Conservation (phyloP, 2,113 vertebrate genomes). For the Neolamprologus sp. region DNA sequence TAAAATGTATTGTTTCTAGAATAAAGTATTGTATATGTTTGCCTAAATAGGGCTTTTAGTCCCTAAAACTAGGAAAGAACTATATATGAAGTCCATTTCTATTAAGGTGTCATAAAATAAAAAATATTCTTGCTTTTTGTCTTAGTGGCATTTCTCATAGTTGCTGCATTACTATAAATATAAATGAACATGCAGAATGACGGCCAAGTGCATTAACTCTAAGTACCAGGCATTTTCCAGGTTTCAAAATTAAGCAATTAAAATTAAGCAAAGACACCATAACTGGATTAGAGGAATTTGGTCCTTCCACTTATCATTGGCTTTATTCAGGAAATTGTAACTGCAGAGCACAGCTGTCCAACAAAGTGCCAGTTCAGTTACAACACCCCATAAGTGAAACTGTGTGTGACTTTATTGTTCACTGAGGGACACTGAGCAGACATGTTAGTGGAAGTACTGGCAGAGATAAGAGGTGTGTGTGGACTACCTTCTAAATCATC, state of each 20-base stretch:
- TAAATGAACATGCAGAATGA: not conserved
- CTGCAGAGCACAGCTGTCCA: not conserved
- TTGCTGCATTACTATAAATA: not conserved
- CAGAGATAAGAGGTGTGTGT: not conserved
- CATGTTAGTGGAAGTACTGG: not conserved
- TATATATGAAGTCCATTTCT: not conserved
- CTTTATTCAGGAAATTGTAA: not conserved
- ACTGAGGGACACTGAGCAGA: not conserved
- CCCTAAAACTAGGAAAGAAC: not conserved
- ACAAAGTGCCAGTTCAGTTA: not conserved
- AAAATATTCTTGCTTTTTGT: not conserved
- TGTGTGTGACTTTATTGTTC: not conserved
- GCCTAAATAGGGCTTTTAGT: not conserved
- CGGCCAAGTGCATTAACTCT: not conserved
- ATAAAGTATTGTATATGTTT: not conserved
- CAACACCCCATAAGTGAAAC: not conserved
- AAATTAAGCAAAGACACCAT: not conserved
- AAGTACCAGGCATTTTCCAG: not conserved
- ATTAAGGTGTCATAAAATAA: not conserved
- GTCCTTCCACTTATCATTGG: not conserved
- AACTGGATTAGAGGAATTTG: not conserved
- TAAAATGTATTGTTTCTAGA: not conserved
- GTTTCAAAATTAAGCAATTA: not conserved
- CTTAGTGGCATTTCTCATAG: not conserved
- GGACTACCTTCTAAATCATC: conserved; percentile 94